Percentiles rank a stretch among this genome's conserved stretches.
These are phyloP conservation scores for Magallana nippona DNA, from an alignment of 2,888 invertebrate species.

Conservation along the genomic window DNA sequence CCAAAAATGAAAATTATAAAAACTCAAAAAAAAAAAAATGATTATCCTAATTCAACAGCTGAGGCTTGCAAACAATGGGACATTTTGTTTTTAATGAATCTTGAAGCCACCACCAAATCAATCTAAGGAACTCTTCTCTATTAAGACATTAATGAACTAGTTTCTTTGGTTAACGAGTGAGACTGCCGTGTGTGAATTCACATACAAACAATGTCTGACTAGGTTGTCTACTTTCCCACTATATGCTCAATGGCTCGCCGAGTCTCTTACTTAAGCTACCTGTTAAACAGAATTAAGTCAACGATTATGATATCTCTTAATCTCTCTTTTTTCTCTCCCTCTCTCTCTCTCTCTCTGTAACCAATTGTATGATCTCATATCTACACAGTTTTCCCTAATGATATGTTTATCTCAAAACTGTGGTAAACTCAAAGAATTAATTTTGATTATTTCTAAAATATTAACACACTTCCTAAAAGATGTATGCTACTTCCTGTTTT, in stretches of 20 bases:
- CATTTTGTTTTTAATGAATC: not conserved
- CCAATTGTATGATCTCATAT: no score
- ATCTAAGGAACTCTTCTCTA: not conserved
- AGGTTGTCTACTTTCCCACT: not conserved
- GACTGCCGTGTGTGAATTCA: not conserved
- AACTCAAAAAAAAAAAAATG: not conserved
- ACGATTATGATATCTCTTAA: no score
- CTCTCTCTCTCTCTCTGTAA: no score
- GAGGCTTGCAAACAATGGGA: constrained; percentile 1
- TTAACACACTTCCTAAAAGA: not conserved
- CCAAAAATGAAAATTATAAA: not conserved
- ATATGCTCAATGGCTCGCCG: not conserved
- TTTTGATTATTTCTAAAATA: not conserved
- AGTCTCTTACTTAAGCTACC: constrained; percentile 10
- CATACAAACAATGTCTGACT: constrained; percentile 26
- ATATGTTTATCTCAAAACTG: no score
- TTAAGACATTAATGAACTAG: constrained; percentile 23
- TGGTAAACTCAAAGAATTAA: not conserved
- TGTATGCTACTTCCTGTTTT: not conserved
- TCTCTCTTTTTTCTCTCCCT: no score
- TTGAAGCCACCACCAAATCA: constrained; percentile 34
- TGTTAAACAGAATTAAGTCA: constrained; percentile 11
- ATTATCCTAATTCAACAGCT: constrained; percentile 25
- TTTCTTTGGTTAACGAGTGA: constrained; percentile 23
- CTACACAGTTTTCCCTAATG: no score